Evolutionary conservation across 1,140 invertebrate species (phyloP).

Genomic region (Paralvinella palmiformis): DNA sequence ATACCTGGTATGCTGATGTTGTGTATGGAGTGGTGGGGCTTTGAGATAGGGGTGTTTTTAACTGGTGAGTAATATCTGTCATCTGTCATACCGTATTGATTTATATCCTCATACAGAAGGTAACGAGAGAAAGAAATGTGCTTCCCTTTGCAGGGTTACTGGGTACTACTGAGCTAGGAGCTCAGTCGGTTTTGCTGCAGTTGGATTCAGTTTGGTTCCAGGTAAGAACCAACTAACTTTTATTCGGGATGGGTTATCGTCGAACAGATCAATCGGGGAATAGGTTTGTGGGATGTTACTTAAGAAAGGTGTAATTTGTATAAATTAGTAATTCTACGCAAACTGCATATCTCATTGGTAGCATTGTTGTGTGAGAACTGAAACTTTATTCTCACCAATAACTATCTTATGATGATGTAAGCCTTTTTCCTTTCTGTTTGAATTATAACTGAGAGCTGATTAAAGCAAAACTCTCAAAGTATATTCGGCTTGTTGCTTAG

Average conservation of each 20-base stretch:
- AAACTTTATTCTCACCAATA: background rate
- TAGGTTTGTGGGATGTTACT: background rate
- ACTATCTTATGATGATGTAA: too few relatives aligned
- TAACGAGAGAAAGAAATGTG: too few relatives aligned
- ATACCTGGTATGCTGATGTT: conserved; percentile 21
- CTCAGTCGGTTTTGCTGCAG: conserved; percentile 17
- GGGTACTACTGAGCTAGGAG: conserved; percentile 14
- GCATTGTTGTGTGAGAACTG: background rate
- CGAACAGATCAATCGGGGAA: too few relatives aligned
- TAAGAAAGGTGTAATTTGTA: background rate
- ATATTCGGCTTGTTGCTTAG: too few relatives aligned
- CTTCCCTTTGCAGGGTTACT: conserved; percentile 12
- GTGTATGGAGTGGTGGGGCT: conserved; percentile 22
- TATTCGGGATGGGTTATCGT: too few relatives aligned
- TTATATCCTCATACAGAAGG: too few relatives aligned
- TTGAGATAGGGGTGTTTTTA: conserved; percentile 20
- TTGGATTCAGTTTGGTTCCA: conserved; percentile 12
- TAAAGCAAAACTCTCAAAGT: too few relatives aligned
- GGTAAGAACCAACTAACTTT: background rate
- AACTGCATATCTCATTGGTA: background rate
- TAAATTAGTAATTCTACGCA: background rate
- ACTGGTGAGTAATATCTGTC: conserved; percentile 11
- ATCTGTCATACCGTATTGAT: too few relatives aligned
- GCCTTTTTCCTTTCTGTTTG: too few relatives aligned
- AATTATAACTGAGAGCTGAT: too few relatives aligned